phyloP scores from a whole-genome alignment of 2,888 invertebrate genomes.

The Deroplatys truncata region DNA sequence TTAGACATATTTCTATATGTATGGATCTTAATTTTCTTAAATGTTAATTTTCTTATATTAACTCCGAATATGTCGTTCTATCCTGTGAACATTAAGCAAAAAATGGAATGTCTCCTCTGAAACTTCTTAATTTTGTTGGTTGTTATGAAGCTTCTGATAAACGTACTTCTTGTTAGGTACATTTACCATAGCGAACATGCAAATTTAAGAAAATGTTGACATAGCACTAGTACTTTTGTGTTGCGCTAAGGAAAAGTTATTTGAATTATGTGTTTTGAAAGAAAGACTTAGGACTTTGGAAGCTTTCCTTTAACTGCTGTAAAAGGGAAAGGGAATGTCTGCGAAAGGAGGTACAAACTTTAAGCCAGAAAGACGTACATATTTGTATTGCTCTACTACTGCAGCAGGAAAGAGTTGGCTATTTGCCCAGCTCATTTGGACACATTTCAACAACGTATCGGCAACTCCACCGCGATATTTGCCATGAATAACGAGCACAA shows the following conservation, averaged over 20 bases:
- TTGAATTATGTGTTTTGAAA: neutral
- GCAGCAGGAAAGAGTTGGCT: neutral
- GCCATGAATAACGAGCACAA: neutral
- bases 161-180: no score
- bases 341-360: neutral
- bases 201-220: neutral
- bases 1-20: no score
- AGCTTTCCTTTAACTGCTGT: neutral
- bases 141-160: no score
- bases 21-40: no score
- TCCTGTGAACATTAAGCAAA: no score
- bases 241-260: neutral
- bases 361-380: neutral
- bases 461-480: neutral
- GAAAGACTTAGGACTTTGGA: neutral
- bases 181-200: no score
- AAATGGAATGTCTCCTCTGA: no score
- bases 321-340: neutral
- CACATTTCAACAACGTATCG: conserved; percentile 11
- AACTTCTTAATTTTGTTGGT: no score
- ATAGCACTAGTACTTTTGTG: neutral
- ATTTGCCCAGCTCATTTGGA: conserved; percentile 19
- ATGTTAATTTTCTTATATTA: no score
- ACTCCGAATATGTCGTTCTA: no score
- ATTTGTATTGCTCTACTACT: neutral